These are phyloP conservation scores for Lagocephalus sceleratus DNA, from an alignment of 2,797 vertebrate genomes.

Conservation along the genomic window DNA sequence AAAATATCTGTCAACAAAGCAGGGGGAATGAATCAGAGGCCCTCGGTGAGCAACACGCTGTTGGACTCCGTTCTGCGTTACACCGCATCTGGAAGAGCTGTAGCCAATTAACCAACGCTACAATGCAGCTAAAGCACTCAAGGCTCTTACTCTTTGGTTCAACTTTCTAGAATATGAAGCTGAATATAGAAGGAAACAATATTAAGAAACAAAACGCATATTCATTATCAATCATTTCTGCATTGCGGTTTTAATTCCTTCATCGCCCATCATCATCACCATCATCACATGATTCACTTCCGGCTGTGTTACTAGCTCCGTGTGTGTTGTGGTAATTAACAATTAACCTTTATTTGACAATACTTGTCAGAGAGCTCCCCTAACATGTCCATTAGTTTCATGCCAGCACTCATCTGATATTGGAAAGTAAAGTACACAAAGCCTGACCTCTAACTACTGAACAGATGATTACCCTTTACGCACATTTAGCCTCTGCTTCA, in stretches of 20 bases:
- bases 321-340: conserved; percentile 44
- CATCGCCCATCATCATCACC: too few relatives aligned
- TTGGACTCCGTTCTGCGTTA: conserved; percentile 2
- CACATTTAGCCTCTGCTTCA: conserved; percentile 53
- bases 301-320: conserved; percentile 21
- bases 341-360: conserved; percentile 60
- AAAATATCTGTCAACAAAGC: conserved; percentile 27
- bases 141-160: too few relatives aligned
- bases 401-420: conserved; percentile 34
- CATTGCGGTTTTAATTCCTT: not conserved
- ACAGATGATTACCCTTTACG: conserved; percentile 68
- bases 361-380: conserved; percentile 46
- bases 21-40: conserved; percentile 19
- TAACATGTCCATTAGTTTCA: conserved; percentile 59
- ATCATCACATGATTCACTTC: not conserved
- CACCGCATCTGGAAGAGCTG: too few relatives aligned
- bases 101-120: too few relatives aligned
- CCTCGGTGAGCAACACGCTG: not conserved
- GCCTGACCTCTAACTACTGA: conserved; percentile 61
- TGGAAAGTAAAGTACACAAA: conserved; percentile 46
- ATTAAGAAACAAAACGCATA: too few relatives aligned
- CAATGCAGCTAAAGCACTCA: too few relatives aligned
- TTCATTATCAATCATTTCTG: too few relatives aligned
- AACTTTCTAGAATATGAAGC: too few relatives aligned
- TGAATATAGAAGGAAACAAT: too few relatives aligned